phyloP scores from a whole-genome alignment of 2,888 invertebrate species.

The Amorpha juglandis region DNA sequence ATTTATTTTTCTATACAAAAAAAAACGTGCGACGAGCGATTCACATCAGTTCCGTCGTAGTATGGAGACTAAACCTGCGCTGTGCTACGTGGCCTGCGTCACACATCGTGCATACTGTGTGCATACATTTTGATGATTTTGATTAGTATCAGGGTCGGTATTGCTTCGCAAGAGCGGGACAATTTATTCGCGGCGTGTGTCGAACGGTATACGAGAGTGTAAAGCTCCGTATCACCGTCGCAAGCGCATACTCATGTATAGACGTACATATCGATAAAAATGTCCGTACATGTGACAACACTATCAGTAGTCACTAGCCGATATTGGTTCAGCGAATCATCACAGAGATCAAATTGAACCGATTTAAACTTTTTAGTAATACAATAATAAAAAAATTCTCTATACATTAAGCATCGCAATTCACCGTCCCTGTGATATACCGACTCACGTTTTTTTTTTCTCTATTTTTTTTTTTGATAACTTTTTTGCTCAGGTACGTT shows the following conservation, averaged over 20 bases:
- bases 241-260: constrained; percentile 7
- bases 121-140: constrained; percentile 42
- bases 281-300: constrained; percentile 32
- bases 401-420: constrained; percentile 22
- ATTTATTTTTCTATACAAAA: neutral
- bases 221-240: constrained; percentile 10
- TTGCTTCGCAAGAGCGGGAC: constrained; percentile 1
- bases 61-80: neutral
- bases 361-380: constrained; percentile 33
- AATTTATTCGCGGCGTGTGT: neutral
- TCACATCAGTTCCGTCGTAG: too few relatives aligned
- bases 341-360: constrained; percentile 48
- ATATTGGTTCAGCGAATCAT: constrained; percentile 39
- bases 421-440: constrained; percentile 18
- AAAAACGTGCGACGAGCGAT: neutral
- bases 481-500: constrained; percentile 15
- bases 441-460: constrained; percentile 22
- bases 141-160: constrained; percentile 29
- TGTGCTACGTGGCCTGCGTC: neutral
- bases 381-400: constrained; percentile 23
- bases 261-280: constrained; percentile 22
- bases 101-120: neutral
- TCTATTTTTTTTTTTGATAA: constrained; percentile 8
- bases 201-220: constrained; percentile 7
- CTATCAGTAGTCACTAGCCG: constrained; percentile 26